A percentile compares a stretch with the other conserved stretches of the same genome.
phyloP scores from a whole-genome alignment of 2,888 invertebrate species.

The Tupiocoris notatus region DNA sequence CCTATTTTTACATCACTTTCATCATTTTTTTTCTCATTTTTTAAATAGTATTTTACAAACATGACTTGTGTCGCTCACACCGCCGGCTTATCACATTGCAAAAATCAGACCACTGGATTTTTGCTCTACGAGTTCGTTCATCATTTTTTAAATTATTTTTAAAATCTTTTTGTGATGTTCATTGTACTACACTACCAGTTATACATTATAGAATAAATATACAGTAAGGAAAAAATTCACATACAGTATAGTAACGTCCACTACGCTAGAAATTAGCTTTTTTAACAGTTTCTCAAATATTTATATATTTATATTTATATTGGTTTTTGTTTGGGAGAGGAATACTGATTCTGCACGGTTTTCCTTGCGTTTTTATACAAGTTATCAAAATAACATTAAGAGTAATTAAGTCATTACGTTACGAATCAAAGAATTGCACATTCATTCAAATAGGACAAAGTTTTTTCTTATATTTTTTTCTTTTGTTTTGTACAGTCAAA shows the following conservation, averaged over 20 bases:
- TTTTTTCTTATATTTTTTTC: conserved; percentile 10
- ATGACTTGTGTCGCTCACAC: neutral
- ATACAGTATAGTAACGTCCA: conserved; percentile 45
- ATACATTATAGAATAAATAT: conserved; percentile 47
- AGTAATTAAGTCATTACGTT: conserved; percentile 40
- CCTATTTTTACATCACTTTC: neutral
- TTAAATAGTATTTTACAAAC: conserved; percentile 5
- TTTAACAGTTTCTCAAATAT: conserved; percentile 17
- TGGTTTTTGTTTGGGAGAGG: conserved; percentile 21
- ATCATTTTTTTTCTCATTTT: conserved; percentile 2
- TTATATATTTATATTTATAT: conserved; percentile 25
- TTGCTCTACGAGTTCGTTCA: conserved; percentile 23
- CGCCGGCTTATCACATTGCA: conserved; percentile 8
- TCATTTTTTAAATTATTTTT: conserved; percentile 1
- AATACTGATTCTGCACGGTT: conserved; percentile 45
- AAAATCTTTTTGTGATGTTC: conserved; percentile 41
- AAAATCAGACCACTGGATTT: conserved; percentile 7
- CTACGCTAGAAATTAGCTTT: conserved; percentile 44
- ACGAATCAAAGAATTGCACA: conserved; percentile 47
- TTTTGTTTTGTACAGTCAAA: conserved; percentile 42
- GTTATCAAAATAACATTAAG: conserved; percentile 43
- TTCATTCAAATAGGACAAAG: conserved; percentile 42
- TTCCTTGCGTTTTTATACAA: conserved; percentile 26
- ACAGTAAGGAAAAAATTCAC: conserved; percentile 46
- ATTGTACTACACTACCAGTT: conserved; percentile 43